Percentiles rank a stretch among this genome's conserved stretches.
These are phyloP conservation scores for Gonioctena quinquepunctata DNA, from an alignment of 1,140 invertebrate species.

Conservation along the genomic window DNA sequence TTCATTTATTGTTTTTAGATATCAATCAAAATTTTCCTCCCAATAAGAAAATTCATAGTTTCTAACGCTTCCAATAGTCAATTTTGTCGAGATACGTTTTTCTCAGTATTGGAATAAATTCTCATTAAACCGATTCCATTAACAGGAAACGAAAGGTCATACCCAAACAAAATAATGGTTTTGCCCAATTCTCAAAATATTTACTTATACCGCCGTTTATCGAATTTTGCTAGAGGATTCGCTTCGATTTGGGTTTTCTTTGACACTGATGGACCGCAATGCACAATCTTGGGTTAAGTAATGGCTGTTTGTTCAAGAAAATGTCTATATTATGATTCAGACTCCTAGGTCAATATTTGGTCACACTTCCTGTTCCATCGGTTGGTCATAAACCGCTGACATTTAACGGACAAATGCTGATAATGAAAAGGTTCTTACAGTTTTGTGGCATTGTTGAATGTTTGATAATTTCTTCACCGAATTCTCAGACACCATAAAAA, in stretches of 20 bases:
- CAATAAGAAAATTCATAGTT: no score
- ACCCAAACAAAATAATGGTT: no score
- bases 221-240: no score
- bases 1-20: no score
- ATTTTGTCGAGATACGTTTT: no score
- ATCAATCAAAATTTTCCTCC: no score
- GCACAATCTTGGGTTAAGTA: neutral
- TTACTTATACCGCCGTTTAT: no score
- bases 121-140: no score
- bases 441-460: neutral
- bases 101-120: no score
- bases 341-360: neutral
- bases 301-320: neutral
- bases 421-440: neutral
- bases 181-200: no score
- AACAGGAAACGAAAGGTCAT: no score
- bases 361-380: neutral
- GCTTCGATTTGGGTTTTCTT: neutral
- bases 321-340: neutral
- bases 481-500: neutral
- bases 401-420: neutral
- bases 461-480: neutral
- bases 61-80: no score
- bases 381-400: neutral
- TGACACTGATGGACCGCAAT: neutral